Evolutionary conservation across 2,113 vertebrate genomes (phyloP), one percentile per base, ranked within the genome.

Genomic region (Callospermophilus lateralis): DNA sequence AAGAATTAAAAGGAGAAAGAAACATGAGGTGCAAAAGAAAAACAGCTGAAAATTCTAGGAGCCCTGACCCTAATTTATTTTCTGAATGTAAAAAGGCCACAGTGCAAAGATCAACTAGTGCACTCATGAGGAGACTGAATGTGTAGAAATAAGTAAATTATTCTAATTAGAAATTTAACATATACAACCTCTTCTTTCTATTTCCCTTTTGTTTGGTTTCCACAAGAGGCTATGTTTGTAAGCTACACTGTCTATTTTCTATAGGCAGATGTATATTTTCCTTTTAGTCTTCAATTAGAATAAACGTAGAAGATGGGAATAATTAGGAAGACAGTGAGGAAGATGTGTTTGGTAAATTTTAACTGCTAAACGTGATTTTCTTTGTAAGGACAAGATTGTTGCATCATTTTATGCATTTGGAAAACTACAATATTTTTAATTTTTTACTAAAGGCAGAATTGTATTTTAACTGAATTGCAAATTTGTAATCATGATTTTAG

Each of bases 1-100:
- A 84, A 94, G 11, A 96, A 94, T 96, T 88, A 94, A 95, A 96
- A 88, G 22, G 17, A 84, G 30, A 39, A 77, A 65, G 48, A 89
- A 74, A 74, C 95, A 81, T 37, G 15, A 73, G 22, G 26, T 77
- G 6, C 17, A 0, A 77, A 55, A 70, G 34, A 65, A 48, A 76
- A 74, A 73, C n/a, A 30, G 9, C 39, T 68, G 34, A 12, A 51
- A 79, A 84, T 45, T 90, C 61, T 90, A 26, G 73, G 24, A 93
- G 5, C 13, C 10, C 20, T 76, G 15, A 90, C 58, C 58, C 37
- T 55, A 45, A 72, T 45, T 96, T 93, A 87, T 77, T 91, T 96
- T 88, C 67, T 65, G 55, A 90, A 95, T 95, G 63, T 58, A 48
- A 51, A 89, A 92, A 89, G 37, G 34, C 17, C 22, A 74, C 28